A percentile compares a stretch with the other conserved stretches of the same genome.
Evolutionary conservation across 2,888 invertebrate genomes (phyloP).

Genomic region (Chymomyza caudatula): DNA sequence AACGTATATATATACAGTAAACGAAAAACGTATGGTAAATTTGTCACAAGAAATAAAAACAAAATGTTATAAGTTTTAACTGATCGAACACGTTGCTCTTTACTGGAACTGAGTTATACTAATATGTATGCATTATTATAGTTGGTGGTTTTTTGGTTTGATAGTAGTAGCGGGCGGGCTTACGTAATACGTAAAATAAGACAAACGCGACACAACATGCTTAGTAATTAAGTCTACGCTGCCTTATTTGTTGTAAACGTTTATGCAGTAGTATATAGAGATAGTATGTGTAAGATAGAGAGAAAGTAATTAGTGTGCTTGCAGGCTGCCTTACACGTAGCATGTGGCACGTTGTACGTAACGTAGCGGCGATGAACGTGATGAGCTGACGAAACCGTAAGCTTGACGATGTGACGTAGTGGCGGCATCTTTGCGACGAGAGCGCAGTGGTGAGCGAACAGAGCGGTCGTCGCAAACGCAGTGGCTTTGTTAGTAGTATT

Average conservation of each 20-base stretch:
- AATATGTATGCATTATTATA: background rate
- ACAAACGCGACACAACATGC: constrained; percentile 42
- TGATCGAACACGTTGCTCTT: constrained; percentile 13
- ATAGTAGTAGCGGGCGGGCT: constrained; percentile 4
- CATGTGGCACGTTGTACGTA: constrained; percentile 22
- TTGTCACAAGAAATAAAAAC: constrained; percentile 36
- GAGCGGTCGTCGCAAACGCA: constrained; percentile 21
- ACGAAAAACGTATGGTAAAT: constrained; percentile 45
- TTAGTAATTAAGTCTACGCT: constrained; percentile 30
- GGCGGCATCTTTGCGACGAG: constrained; percentile 8
- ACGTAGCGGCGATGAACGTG: constrained; percentile 45
- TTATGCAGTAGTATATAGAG: constrained; percentile 3
- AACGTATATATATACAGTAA: constrained; percentile 12
- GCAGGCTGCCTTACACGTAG: constrained; percentile 53
- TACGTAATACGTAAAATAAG: constrained; percentile 37
- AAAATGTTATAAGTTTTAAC: constrained; percentile 4
- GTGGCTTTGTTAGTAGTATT: constrained; percentile 26
- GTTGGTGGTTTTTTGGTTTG: background rate
- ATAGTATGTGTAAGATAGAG: background rate
- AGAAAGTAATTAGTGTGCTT: constrained; percentile 3
- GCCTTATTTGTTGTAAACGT: constrained; percentile 21
- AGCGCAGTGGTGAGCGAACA: constrained; percentile 2
- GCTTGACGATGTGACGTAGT: background rate
- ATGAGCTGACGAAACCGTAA: background rate
- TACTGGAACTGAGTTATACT: constrained; percentile 15